Base-by-base conservation (phyloP, 2,888 invertebrate genomes). In the Amphipyra tragopoginis region DNA sequence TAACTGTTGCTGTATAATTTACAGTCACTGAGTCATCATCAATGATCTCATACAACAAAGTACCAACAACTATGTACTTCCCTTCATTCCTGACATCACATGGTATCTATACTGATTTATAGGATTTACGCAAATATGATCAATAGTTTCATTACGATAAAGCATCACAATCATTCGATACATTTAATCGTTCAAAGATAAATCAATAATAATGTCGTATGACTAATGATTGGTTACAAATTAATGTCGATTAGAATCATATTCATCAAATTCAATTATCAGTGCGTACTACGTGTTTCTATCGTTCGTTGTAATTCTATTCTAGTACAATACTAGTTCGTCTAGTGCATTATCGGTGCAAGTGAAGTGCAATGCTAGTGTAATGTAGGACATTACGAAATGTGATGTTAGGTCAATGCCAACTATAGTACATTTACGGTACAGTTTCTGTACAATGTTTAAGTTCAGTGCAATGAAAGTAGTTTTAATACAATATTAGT, bases 381-480 rank as follows among this genome's bases (percentile, higher is more conserved):
- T 42, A 70, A 43, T n/a, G 8, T 39, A 50, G 52, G 55, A 33
- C 55, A 21, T 67, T 48, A 14, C 15, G 21, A 38, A 51, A 39
- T 49, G 40, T 56, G 51, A 63, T 54, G 53, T 40, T 55, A 63
- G 64, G 42, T 67, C 64, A 67, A 14, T 67, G 71, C 14, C 54
- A 70, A 54, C 21, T 21, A 6, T 40, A 63, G 64, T 48, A 45
- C 42, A 51, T 40, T 51, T 34, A 50, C 42, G 13, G 55, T 70
- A 11, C 14, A 55, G 38, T 44, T 63, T 70, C 36, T 51, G 47
- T 70, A 51, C 63, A 6, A 6, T 13, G 21, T 47, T 54, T 42
- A 51, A 43, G 50, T 47, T 63, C n/a, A 55, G 29, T 48, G 39
- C 47, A 40, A 48, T 26, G 42, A 51, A 51, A 63, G 50, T 63